These are phyloP conservation scores for Orthosia gracilis DNA, from an alignment of 2,888 invertebrate genomes.

Conservation along the genomic window DNA sequence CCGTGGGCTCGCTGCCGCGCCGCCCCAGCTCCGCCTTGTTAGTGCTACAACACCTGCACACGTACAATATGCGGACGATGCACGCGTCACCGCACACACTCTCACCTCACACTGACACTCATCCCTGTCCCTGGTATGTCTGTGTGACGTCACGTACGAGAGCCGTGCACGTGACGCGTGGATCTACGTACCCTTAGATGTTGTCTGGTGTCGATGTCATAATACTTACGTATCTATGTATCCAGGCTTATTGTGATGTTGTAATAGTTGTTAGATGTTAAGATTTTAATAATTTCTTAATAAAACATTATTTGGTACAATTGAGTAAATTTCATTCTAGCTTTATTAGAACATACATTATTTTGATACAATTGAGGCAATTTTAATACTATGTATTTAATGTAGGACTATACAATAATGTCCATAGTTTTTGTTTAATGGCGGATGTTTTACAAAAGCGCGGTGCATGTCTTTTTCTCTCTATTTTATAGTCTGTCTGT, in stretches of 20 bases:
- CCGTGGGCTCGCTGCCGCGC: slow-evolving; percentile 79
- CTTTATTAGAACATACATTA: slow-evolving; percentile 38
- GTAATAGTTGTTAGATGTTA: slow-evolving; percentile 33
- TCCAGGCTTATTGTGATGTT: slow-evolving; percentile 49
- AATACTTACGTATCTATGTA: slow-evolving; percentile 55
- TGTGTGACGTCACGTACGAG: not conserved
- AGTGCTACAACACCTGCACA: slow-evolving; percentile 65
- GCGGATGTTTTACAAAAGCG: not conserved
- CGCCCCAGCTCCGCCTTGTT: slow-evolving; percentile 82
- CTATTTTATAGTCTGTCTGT: slow-evolving; percentile 31
- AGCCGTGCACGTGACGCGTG: slow-evolving; percentile 36
- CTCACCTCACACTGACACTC: not conserved
- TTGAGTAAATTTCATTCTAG: slow-evolving; percentile 46
- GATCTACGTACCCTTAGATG: slow-evolving; percentile 69
- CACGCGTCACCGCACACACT: slow-evolving; percentile 32
- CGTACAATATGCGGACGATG: slow-evolving; percentile 41
- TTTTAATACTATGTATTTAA: not conserved
- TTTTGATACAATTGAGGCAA: slow-evolving; percentile 1
- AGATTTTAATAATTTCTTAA: slow-evolving; percentile 25
- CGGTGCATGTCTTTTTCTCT: slow-evolving; percentile 50
- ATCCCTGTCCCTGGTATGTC: too few species aligned
- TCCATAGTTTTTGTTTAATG: not conserved
- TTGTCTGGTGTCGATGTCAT: slow-evolving; percentile 76
- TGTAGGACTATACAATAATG: not conserved
- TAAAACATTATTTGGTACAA: slow-evolving; percentile 35